A percentile compares a stretch with the other conserved stretches of the same genome.
These are phyloP conservation scores for Silurus asotus DNA, from an alignment of 2,113 vertebrate genomes.

Conservation along the genomic window DNA sequence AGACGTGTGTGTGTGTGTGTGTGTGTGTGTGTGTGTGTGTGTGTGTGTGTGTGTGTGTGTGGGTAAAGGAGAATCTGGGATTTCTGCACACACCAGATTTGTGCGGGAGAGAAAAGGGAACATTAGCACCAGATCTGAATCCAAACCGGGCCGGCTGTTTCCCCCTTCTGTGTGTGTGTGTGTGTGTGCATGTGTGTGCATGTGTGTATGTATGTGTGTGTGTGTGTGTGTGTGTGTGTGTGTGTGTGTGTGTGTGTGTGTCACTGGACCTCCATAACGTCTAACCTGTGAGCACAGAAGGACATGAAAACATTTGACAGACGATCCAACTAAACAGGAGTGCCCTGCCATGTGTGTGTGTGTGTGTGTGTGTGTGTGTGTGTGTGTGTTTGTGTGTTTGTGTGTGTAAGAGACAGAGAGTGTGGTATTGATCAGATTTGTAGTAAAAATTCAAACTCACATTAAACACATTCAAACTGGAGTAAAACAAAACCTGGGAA, in stretches of 20 bases:
- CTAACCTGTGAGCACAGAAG: slow-evolving; percentile 80
- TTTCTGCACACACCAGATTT: slow-evolving; percentile 57
- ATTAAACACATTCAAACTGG: not conserved
- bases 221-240: slow-evolving; percentile 12
- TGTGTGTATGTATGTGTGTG: too few relatives aligned
- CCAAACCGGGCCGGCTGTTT: slow-evolving; percentile 56
- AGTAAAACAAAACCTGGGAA: too few relatives aligned
- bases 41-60: slow-evolving; percentile 42
- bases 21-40: slow-evolving; percentile 28
- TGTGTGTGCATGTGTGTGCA: too few relatives aligned
- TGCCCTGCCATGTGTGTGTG: slow-evolving; percentile 57
- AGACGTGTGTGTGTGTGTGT: slow-evolving; percentile 34
- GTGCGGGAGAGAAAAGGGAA: slow-evolving; percentile 54
- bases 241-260: slow-evolving; percentile 17
- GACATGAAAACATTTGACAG: slow-evolving; percentile 76
- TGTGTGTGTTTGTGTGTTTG: slow-evolving; percentile 3
- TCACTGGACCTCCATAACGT: slow-evolving; percentile 71
- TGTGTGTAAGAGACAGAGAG: too few relatives aligned
- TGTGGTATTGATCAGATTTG: not conserved
- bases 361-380: slow-evolving; percentile 21
- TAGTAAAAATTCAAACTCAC: not conserved
- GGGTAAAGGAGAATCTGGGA: slow-evolving; percentile 54
- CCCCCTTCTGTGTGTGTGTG: slow-evolving; percentile 39
- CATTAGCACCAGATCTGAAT: slow-evolving; percentile 51
- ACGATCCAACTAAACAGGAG: slow-evolving; percentile 70